Evolutionary conservation across 2,113 vertebrate species (phyloP).

Genomic region (Chunga burmeisteri): DNA sequence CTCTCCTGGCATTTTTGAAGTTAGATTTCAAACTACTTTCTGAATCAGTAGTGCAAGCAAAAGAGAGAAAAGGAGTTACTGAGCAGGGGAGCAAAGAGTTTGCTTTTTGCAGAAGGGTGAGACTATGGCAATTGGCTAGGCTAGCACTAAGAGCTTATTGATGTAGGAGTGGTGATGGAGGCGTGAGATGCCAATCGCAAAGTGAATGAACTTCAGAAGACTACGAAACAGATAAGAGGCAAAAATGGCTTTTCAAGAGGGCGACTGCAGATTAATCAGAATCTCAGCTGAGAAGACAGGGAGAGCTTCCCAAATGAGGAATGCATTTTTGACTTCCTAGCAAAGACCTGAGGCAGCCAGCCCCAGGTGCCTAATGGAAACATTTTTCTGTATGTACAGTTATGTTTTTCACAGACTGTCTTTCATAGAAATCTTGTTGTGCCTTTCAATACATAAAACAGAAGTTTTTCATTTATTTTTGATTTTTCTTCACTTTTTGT

Average conservation of each 20-base stretch:
- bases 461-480: neutral
- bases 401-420: neutral
- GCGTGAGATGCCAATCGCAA: constrained; percentile 1
- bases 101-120: neutral
- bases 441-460: neutral
- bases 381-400: neutral
- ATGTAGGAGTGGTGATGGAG: neutral
- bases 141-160: neutral
- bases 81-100: neutral
- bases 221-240: neutral
- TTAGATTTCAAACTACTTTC: neutral
- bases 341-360: neutral
- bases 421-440: neutral
- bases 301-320: neutral
- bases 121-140: neutral
- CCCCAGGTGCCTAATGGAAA: neutral
- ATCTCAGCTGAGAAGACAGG: neutral
- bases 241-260: neutral
- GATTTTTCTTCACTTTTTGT: neutral
- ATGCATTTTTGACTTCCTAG: neutral
- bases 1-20: constrained; percentile 5
- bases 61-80: neutral
- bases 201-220: neutral
- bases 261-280: neutral
- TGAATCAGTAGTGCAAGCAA: neutral